Conservation (phyloP, 2,113 vertebrate genomes). For the Eidolon helvum region DNA sequence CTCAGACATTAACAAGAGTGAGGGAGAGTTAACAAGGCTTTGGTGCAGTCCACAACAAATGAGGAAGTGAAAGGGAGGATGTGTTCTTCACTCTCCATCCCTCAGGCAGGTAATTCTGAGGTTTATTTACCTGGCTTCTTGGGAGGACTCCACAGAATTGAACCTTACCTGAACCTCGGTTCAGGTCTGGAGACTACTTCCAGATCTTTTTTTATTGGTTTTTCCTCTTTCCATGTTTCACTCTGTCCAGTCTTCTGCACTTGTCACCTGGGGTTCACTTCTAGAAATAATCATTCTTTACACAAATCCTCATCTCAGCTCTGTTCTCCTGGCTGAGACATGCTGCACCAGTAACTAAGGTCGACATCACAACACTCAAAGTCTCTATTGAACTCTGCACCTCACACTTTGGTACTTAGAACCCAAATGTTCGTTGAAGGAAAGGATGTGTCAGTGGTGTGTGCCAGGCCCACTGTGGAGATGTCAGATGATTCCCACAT, state of each 20-base stretch:
- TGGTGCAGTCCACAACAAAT: fast-evolving
- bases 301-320: neutral
- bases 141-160: too few species aligned
- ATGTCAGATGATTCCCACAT: neutral
- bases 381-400: neutral
- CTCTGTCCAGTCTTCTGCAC: neutral
- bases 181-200: neutral
- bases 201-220: neutral
- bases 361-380: neutral
- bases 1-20: neutral
- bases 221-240: neutral
- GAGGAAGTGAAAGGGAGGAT: too few species aligned
- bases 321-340: neutral
- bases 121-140: neutral
- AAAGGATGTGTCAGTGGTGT: too few species aligned
- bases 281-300: neutral
- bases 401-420: neutral
- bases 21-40: neutral
- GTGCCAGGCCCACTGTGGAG: neutral
- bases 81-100: neutral
- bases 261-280: neutral
- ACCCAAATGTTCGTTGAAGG: neutral
- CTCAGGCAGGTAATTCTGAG: too few species aligned
- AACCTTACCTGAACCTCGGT: neutral
- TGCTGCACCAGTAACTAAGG: fast-evolving